These are phyloP conservation scores for Zaprionus camerounensis DNA, from an alignment of 1,140 invertebrate species.

Conservation along the genomic window DNA sequence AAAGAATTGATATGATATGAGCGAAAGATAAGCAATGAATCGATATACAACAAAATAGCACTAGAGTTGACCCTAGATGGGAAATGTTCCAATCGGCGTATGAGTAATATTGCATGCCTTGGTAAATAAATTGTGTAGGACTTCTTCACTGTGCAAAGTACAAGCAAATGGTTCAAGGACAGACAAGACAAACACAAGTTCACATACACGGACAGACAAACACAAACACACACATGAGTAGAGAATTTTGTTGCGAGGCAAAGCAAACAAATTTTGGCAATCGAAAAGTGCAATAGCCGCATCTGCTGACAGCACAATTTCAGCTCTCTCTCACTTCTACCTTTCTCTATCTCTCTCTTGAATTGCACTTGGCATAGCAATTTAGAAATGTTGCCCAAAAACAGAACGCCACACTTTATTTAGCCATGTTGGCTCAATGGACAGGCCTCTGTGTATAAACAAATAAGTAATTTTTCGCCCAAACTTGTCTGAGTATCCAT, in stretches of 20 bases:
- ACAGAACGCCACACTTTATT: slow-evolving; percentile 36
- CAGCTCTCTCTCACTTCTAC: not conserved
- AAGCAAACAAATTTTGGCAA: slow-evolving; percentile 28
- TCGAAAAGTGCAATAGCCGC: slow-evolving; percentile 54
- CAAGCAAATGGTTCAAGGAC: slow-evolving; percentile 63
- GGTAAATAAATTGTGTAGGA: slow-evolving; percentile 21
- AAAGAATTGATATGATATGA: slow-evolving; percentile 31
- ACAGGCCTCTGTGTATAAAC: slow-evolving; percentile 42
- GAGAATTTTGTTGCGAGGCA: not conserved
- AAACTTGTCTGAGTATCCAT: slow-evolving; percentile 16
- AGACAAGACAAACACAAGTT: slow-evolving; percentile 10
- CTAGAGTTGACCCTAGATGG: slow-evolving; percentile 8
- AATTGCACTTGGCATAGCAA: slow-evolving; percentile 42
- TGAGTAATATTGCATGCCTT: slow-evolving; percentile 44
- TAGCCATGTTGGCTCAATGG: slow-evolving; percentile 35
- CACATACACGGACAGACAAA: slow-evolving; percentile 5
- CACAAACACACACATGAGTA: not conserved
- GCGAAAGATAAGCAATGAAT: slow-evolving; percentile 45
- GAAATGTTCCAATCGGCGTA: slow-evolving; percentile 42
- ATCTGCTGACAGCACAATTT: slow-evolving; percentile 26
- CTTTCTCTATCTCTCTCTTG: not conserved
- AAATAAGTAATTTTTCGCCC: slow-evolving; percentile 15
- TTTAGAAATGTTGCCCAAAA: slow-evolving; percentile 45
- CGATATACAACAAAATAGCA: slow-evolving; percentile 50
- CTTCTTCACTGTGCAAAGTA: slow-evolving; percentile 3